phyloP scores from a whole-genome alignment of 2,113 vertebrate species.

The Leptocoma aspasia region DNA sequence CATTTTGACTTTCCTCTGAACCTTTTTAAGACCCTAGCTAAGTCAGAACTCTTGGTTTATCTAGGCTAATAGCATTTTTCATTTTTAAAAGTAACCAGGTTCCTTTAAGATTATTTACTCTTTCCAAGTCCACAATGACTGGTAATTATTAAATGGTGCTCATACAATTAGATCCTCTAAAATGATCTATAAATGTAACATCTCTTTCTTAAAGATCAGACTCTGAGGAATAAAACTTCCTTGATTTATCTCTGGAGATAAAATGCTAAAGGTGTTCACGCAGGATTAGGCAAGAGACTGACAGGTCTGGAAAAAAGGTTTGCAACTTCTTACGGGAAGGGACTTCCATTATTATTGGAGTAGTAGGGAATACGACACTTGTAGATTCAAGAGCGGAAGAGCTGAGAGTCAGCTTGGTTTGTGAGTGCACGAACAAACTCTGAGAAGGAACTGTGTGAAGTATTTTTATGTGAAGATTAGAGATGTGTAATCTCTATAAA shows the following conservation, averaged over 20 bases:
- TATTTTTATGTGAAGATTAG: neutral
- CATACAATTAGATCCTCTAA: conserved; percentile 15
- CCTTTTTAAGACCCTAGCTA: neutral
- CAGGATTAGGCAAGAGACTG: neutral
- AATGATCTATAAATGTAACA: neutral
- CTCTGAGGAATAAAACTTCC: neutral
- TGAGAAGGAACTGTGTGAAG: neutral
- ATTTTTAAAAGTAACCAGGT: conserved; percentile 26
- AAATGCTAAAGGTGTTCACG: neutral
- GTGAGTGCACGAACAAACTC: neutral
- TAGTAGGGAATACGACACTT: neutral
- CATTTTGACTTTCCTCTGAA: neutral
- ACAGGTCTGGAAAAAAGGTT: neutral
- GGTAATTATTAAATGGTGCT: conserved; percentile 34
- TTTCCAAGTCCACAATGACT: conserved; percentile 25
- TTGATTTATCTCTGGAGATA: neutral
- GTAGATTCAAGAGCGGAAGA: neutral
- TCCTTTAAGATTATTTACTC: conserved; percentile 47
- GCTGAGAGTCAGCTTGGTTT: neutral
- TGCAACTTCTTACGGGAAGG: neutral
- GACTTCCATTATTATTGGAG: neutral
- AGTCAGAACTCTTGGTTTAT: neutral
- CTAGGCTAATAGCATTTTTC: neutral
- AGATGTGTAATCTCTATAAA: neutral
- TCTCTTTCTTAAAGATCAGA: neutral